Base-by-base conservation (phyloP, 2,113 vertebrate species). In the Nibea albiflora region DNA sequence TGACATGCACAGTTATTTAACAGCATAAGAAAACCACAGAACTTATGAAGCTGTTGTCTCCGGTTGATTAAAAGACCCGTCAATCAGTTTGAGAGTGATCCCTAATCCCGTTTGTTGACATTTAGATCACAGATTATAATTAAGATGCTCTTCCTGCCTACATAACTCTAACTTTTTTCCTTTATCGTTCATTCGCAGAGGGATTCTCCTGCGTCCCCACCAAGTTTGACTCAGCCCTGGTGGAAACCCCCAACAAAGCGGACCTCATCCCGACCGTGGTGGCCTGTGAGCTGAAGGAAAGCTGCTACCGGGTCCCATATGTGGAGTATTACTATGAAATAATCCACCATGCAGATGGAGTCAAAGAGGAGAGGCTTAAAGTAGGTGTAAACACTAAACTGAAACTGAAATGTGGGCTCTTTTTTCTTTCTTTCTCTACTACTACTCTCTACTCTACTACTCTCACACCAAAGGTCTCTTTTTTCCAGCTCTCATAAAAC, bases 181-280 rank as follows among this genome's bases (percentile, higher is more conserved):
- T 64, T 73, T 44, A 50, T 58, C 2, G 1, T 52, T 71, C 61
- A 12, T 73, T 39, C 46, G 58, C 92, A 95, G 94, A 94, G 76
- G 95, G 95, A 60, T 92, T 96, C 78, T 93, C 87, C 66, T 96
- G 95, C 1, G 12, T 93, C 12, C 95, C 96, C 68, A 95, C 88
- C 4, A 94, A 92, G 85, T 95, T 96, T 67, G 94, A 87, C 76
- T 87, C 93, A 1, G 91, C 89, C 10, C 76, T 95, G 46, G 77
- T 96, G 80, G 93, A 95, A 82, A 95, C 52, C 2, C 94, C 93
- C 0, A 94, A 88, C 7, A 94, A 92, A 65, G 80, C 84, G 49
- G 93, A 95, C 12, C 57, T 95, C 26, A 77, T 96, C 85, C 78
- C n/a, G 83, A 95, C 53, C 0, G 93, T 94, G 88, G 79, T 67